Base-by-base conservation (phyloP, 2,797 vertebrate genomes). In the Paguma larvata region DNA sequence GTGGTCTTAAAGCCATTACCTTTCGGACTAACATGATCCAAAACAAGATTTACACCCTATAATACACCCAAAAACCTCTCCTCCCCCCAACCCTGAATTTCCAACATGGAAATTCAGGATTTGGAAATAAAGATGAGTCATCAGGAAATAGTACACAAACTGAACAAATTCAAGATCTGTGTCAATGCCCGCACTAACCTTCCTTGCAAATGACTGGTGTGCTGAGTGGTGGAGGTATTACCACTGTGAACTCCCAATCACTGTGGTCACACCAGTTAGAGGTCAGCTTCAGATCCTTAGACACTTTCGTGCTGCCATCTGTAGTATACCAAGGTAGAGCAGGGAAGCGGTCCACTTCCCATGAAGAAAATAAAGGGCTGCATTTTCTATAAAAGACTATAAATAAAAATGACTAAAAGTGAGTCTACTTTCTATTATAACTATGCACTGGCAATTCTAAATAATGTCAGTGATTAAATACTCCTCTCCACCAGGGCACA, bases 11-110 rank as follows among this genome's bases (percentile, higher is more conserved):
- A 96, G 44, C 3, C 53, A 83, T 53, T 83, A 82, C 10, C 15
- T 92, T 92, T 85, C 68, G 46, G 21, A 94, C 44, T 90, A 48
- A 77, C 77, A 82, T 96, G 2, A 62, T 90, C 87, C 41, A 85
- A 80, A 96, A 59, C n/a, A 89, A 63, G 68, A 96, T 27, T 77
- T 25, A 48, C 14, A 75, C 15, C 41, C 27, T 75, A 32, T 75
- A 87, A 67, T 44, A 91, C 0, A 18, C 5, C 38, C 53, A 87
- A n/a, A 90, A 85, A 48, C 14, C 8, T 32, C 27, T 48, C 44
- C 27, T 15, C 8, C 48, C 44, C 44, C 30, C 4, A 32, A 32
- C 41, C 41, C 34, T 14, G 2, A 19, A 62, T 12, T 59, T 59
- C 68, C 51, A 70, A 53, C 15, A 4, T 51, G 46, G 53, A 95